These are phyloP conservation scores for Chelidonichthys spinosus DNA, from an alignment of 2,797 vertebrate genomes.

Conservation along the genomic window DNA sequence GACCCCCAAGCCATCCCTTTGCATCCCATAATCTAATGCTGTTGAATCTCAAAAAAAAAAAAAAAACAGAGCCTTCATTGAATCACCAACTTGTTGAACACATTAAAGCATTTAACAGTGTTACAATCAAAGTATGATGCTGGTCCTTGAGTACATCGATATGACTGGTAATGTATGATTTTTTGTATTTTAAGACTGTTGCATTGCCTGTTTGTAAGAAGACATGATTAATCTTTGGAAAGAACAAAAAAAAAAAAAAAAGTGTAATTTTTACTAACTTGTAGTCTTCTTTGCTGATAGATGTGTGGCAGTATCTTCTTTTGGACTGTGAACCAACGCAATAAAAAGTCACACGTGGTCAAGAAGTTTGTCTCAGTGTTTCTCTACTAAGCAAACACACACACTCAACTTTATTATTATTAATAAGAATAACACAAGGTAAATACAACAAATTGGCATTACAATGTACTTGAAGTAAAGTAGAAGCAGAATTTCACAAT, in stretches of 20 bases:
- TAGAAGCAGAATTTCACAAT: not conserved
- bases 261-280: conserved; percentile 80
- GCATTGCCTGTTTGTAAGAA: conserved; percentile 77
- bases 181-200: conserved; percentile 71
- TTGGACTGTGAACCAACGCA: conserved; percentile 79
- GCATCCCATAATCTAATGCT: conserved; percentile 57
- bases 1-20: conserved; percentile 57
- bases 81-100: conserved; percentile 37
- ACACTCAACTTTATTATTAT: not conserved
- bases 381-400: conserved; percentile 40
- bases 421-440: not conserved
- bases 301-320: conserved; percentile 80
- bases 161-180: conserved; percentile 64
- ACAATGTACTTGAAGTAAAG: not conserved
- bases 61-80: conserved; percentile 38
- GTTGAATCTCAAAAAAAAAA: conserved; percentile 40
- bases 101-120: conserved; percentile 31
- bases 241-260: conserved; percentile 46
- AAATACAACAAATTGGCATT: not conserved
- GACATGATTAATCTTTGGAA: conserved; percentile 75
- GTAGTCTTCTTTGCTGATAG: conserved; percentile 83
- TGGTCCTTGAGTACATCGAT: conserved; percentile 66
- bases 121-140: conserved; percentile 45
- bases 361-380: conserved; percentile 68
- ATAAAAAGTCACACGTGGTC: conserved; percentile 83